phyloP scores from a whole-genome alignment of 2,888 invertebrate species.

The Sarcophaga subvicina region DNA sequence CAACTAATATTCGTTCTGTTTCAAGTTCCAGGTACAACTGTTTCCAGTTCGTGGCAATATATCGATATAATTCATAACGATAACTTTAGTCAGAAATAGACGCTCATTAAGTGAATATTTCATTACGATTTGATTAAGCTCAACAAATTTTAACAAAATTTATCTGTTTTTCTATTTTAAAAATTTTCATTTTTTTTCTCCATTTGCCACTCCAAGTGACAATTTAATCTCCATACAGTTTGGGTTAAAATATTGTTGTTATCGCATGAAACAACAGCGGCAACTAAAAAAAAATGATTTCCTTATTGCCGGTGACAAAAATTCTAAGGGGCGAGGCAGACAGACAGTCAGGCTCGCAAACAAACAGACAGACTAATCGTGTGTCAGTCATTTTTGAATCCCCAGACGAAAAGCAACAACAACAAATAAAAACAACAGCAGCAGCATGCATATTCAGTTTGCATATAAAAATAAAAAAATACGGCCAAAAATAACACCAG shows the following conservation, averaged over 20 bases:
- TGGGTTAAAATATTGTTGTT: constrained; percentile 27
- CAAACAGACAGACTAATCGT: constrained; percentile 26
- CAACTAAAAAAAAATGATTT: constrained; percentile 32
- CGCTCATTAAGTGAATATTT: too few relatives aligned
- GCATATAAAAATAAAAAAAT: not conserved
- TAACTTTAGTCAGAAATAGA: too few relatives aligned
- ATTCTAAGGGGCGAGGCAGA: constrained; percentile 10
- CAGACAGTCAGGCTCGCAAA: constrained; percentile 5
- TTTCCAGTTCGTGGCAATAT: too few relatives aligned
- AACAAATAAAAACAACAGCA: not conserved
- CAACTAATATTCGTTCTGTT: too few relatives aligned
- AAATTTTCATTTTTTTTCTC: not conserved
- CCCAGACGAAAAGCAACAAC: constrained; percentile 11
- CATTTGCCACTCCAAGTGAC: constrained; percentile 19
- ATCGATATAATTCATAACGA: too few relatives aligned
- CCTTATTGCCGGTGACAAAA: constrained; percentile 53
- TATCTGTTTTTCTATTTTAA: not conserved
- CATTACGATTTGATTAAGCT: too few relatives aligned
- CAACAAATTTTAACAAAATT: not conserved
- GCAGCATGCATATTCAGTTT: not conserved
- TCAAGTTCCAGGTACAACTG: too few relatives aligned
- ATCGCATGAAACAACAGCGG: not conserved
- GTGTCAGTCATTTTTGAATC: constrained; percentile 43
- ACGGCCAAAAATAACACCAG: not conserved
- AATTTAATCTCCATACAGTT: constrained; percentile 53